A percentile compares a stretch with the other conserved stretches of the same genome.
phyloP scores from a whole-genome alignment of 2,888 invertebrate genomes.

The Agrochola macilenta region DNA sequence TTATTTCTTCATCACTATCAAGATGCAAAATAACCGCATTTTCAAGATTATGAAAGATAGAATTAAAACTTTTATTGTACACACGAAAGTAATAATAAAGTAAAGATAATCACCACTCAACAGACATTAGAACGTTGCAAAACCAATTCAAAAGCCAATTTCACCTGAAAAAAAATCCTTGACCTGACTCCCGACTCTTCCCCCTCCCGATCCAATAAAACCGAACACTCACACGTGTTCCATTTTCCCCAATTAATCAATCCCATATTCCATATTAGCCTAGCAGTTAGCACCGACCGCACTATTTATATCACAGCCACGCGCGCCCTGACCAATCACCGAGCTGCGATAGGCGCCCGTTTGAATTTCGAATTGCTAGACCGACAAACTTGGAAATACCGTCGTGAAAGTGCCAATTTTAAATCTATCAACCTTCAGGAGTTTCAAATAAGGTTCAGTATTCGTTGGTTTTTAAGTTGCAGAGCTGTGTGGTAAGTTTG shows the following conservation, averaged over 20 bases:
- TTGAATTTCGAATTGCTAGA: conserved; percentile 86
- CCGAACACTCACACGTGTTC: conserved; percentile 54
- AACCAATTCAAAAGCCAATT: not conserved
- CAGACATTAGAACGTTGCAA: not conserved
- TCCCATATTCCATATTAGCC: conserved; percentile 81
- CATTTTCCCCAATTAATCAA: conserved; percentile 73
- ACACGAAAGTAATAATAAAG: not conserved
- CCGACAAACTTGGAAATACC: conserved; percentile 70
- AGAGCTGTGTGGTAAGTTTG: conserved; percentile 50
- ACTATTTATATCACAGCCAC: conserved; percentile 88
- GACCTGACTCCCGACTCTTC: not conserved
- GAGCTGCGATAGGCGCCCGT: conserved; percentile 85
- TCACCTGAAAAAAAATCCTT: conserved; percentile 17
- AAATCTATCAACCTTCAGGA: conserved; percentile 33
- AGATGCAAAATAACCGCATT: not conserved
- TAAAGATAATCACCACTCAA: no score
- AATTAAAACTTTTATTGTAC: not conserved
- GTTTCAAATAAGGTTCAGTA: conserved; percentile 56
- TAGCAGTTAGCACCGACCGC: conserved; percentile 81
- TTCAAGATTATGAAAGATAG: not conserved
- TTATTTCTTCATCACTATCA: no score
- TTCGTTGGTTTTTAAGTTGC: conserved; percentile 49
- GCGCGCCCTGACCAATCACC: conserved; percentile 88
- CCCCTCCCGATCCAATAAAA: conserved; percentile 51
- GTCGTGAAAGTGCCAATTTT: conserved; percentile 66